Evolutionary conservation across 1,140 invertebrate species (phyloP).

Genomic region (Lasaia peninsularis): DNA sequence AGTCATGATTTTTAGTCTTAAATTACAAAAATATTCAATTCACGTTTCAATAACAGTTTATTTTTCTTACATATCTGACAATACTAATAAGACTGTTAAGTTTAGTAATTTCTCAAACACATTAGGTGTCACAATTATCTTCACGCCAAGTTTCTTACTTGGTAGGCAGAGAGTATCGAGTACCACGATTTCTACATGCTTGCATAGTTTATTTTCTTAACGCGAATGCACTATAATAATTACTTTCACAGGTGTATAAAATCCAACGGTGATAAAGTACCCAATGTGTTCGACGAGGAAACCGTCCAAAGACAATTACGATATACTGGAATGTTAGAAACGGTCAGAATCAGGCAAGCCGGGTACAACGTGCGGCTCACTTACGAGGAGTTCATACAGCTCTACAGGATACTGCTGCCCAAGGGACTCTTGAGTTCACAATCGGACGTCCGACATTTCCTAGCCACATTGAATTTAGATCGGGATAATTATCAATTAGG

Average conservation of each 20-base stretch:
- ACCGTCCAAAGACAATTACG: slow-evolving; percentile 92
- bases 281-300: slow-evolving; percentile 95
- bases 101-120: no score
- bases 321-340: slow-evolving; percentile 98
- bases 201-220: background rate
- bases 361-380: slow-evolving; percentile 96
- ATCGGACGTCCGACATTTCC: slow-evolving; percentile 87
- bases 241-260: slow-evolving; percentile 87
- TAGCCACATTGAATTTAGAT: slow-evolving; percentile 88
- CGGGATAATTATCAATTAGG: slow-evolving; percentile 95
- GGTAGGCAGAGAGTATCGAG: no score
- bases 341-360: slow-evolving; percentile 95
- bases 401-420: slow-evolving; percentile 93
- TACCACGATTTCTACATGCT: no score
- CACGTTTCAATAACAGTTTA: no score
- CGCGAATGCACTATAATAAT: background rate
- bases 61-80: no score
- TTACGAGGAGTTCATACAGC: slow-evolving; percentile 96
- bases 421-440: slow-evolving; percentile 90
- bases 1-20: no score
- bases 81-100: no score
- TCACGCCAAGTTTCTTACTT: no score
- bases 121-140: no score
- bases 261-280: slow-evolving; percentile 93
- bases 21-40: no score